phyloP scores from a whole-genome alignment of 2,888 invertebrate species.

The Ophion slaviceki region DNA sequence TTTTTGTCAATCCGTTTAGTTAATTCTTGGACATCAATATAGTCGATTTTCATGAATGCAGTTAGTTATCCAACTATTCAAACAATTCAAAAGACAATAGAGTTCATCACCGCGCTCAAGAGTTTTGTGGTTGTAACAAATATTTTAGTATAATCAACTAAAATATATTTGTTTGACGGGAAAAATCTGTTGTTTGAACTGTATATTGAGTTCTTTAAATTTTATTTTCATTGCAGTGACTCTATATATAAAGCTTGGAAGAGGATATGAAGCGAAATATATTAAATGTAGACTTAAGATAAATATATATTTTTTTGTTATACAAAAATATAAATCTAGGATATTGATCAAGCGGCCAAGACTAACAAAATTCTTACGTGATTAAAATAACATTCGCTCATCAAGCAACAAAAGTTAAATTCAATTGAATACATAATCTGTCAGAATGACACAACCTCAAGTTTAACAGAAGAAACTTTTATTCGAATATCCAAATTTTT shows the following conservation, averaged over 20 bases:
- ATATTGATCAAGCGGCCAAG: slow-evolving; percentile 8
- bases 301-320: slow-evolving; percentile 1
- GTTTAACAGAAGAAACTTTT: slow-evolving; percentile 16
- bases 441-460: slow-evolving; percentile 7
- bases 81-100: slow-evolving; percentile 17
- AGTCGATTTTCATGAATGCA: slow-evolving; percentile 11
- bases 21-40: slow-evolving; percentile 19
- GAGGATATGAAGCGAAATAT: slow-evolving; percentile 8
- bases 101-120: background rate
- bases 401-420: slow-evolving; percentile 14
- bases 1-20: slow-evolving; percentile 24
- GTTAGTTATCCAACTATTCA: slow-evolving; percentile 14
- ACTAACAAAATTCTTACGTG: slow-evolving; percentile 13
- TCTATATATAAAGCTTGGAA: slow-evolving; percentile 1
- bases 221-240: slow-evolving; percentile 5
- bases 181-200: slow-evolving; percentile 14
- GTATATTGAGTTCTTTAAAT: slow-evolving; percentile 26
- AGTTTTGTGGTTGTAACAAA: background rate
- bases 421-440: slow-evolving; percentile 12
- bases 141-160: slow-evolving; percentile 23
- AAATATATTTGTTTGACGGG: slow-evolving; percentile 17
- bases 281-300: slow-evolving; percentile 10
- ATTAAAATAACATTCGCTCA: slow-evolving; percentile 19
- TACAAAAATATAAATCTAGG: slow-evolving; percentile 16
- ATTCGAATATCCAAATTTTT: slow-evolving; percentile 19